Base-by-base conservation (phyloP, 2,888 invertebrate species). In the Drosophila niveifrons region DNA sequence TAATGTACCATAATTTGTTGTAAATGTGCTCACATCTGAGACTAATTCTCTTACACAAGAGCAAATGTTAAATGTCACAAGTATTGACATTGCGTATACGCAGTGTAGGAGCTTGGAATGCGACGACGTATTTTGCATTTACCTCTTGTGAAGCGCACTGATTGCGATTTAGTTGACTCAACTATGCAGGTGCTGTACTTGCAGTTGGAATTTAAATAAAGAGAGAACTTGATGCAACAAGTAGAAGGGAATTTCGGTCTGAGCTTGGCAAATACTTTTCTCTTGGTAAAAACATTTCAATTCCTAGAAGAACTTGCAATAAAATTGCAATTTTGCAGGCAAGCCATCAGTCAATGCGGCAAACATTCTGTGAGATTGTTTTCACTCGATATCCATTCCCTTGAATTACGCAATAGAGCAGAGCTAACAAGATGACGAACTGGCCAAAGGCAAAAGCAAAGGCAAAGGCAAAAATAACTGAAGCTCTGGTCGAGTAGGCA, bases 1-100 rank as follows among this genome's bases (percentile, higher is more conserved):
- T 78, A 78, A 82, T 78, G 72, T 75, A 58, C 23, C 41, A 51
- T 64, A 72, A 77, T 71, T 74, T 69, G 48, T 59, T 64, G 56
- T 44, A 69, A 81, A 74, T 76, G 80, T 63, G 39, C 8, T 17
- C 66, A 39, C 70, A 57, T 61, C 66, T 43, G 31, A 64, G 23
- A n/a, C 66, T 17, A 29, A 29, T 66, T 41, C 53, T 48, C 34
- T 3, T 4, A n/a, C n/a, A 36, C 46, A 47, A 41, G 13, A 43
- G 10, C 51, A 31, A 59, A 57, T 39, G 31, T 50, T 36, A 31
- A 69, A 62, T 50, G 36, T 51, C 51, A 34, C 29, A 34, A 34
- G n/a, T 50, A 29, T 28, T 18, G 51, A 23, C 43, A 78, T 87
- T 70, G 44, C 63, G 50, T 68, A 70, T 72, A 80, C 72, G 78